Conservation (phyloP, 2,797 vertebrate genomes). For the Amniataba percoides region DNA sequence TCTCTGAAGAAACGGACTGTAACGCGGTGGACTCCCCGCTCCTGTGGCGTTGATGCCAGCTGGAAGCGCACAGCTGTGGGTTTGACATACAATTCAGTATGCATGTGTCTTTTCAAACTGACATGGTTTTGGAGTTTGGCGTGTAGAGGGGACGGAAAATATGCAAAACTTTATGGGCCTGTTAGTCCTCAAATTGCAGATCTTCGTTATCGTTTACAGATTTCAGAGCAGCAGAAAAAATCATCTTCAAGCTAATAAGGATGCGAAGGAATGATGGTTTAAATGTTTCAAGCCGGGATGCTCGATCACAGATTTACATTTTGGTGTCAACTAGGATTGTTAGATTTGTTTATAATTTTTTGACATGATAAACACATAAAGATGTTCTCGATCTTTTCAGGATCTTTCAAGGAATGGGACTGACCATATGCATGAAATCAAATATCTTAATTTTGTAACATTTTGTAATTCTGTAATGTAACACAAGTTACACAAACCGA, state of each 20-base stretch:
- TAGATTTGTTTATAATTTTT: too few species aligned
- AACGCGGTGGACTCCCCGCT: conserved; percentile 13
- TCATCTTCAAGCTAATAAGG: not conserved
- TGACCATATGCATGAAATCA: not conserved
- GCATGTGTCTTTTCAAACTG: not conserved
- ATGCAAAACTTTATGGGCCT: not conserved
- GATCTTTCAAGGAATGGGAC: not conserved
- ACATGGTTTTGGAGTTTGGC: conserved; percentile 3
- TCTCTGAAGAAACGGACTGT: conserved; percentile 23
- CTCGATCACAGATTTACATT: not conserved
- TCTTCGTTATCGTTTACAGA: not conserved
- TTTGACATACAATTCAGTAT: conserved; percentile 7
- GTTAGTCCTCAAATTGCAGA: not conserved
- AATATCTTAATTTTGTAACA: not conserved
- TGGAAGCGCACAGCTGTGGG: not conserved
- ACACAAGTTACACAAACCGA: not conserved
- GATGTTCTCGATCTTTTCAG: not conserved
- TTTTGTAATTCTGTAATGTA: too few species aligned
- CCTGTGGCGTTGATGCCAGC: conserved; percentile 29
- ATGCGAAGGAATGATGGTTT: not conserved
- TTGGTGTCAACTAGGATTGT: not conserved
- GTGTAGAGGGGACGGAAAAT: conserved; percentile 19
- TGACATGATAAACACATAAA: too few species aligned
- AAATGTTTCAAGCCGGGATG: not conserved
- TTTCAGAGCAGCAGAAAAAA: not conserved